Percentiles rank a stretch among this genome's conserved stretches.
phyloP scores from a whole-genome alignment of 2,888 invertebrate genomes.

The Iselma pallidipennis region DNA sequence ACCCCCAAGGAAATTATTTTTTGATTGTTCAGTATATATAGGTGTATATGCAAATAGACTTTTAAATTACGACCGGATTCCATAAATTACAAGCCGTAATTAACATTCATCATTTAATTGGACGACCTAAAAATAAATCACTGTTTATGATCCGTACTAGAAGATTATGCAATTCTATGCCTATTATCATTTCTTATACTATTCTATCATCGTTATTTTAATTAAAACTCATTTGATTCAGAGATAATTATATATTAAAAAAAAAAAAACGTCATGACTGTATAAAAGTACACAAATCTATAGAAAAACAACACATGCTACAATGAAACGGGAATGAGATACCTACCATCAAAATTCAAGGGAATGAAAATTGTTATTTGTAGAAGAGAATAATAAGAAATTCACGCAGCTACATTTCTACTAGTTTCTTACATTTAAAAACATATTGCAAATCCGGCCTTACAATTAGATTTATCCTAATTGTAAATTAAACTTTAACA shows the following conservation, averaged over 20 bases:
- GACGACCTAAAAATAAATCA: conserved; percentile 31
- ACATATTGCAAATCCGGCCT: conserved; percentile 49
- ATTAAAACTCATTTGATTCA: not conserved
- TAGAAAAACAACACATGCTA: conserved; percentile 32
- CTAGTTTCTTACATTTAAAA: conserved; percentile 8
- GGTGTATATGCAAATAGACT: not conserved
- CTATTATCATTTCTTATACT: conserved; percentile 16
- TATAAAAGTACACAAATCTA: conserved; percentile 48
- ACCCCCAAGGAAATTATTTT: not conserved
- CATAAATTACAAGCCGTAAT: conserved; percentile 24
- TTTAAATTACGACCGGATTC: conserved; percentile 27
- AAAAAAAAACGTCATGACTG: conserved; percentile 30
- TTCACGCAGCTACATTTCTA: conserved; percentile 19
- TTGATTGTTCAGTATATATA: too few species aligned
- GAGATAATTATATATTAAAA: conserved; percentile 11
- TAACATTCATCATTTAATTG: conserved; percentile 25
- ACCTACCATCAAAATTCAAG: conserved; percentile 32
- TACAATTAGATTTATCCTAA: conserved; percentile 7
- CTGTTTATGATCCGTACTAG: conserved; percentile 22
- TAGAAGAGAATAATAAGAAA: conserved; percentile 11
- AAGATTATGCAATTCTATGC: conserved; percentile 24
- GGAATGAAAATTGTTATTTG: conserved; percentile 37
- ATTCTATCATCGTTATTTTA: conserved; percentile 4
- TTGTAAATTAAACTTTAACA: not conserved
- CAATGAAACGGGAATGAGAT: conserved; percentile 39